Percentiles rank a stretch among this genome's conserved stretches.
These are phyloP conservation scores for Saguinus imperator DNA, from an alignment of 2,113 vertebrate species.

Conservation along the genomic window DNA sequence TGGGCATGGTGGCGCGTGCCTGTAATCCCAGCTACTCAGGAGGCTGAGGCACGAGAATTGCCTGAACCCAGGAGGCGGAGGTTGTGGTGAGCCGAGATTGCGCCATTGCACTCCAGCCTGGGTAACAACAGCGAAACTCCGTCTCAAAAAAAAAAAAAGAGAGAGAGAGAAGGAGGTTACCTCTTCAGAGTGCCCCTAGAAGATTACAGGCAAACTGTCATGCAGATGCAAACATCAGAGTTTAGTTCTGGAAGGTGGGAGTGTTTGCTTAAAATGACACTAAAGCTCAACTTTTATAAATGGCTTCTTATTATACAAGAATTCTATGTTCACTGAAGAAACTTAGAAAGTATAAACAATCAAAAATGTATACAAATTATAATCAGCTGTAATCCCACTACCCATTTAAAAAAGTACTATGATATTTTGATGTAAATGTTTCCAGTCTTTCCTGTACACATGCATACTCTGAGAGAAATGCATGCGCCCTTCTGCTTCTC, in stretches of 20 bases:
- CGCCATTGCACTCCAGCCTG: too few relatives aligned
- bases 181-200: constrained; percentile 19
- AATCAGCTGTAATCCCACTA: background rate
- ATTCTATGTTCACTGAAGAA: background rate
- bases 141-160: too few relatives aligned
- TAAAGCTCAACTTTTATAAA: background rate
- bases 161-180: background rate
- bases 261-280: background rate
- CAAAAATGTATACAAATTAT: background rate
- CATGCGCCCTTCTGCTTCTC: background rate
- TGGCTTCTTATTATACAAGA: background rate
- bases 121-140: too few relatives aligned
- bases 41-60: too few relatives aligned
- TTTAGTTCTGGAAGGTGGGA: fast-evolving
- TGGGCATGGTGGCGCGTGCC: too few relatives aligned
- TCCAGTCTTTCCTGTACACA: background rate
- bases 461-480: background rate
- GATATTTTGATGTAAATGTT: background rate
- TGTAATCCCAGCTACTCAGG: too few relatives aligned
- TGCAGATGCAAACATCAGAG: background rate
- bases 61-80: too few relatives aligned
- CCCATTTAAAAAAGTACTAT: background rate
- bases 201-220: background rate
- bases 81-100: too few relatives aligned
- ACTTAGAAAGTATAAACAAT: background rate